Evolutionary conservation across 2,113 vertebrate genomes (phyloP).

Genomic region (Antechinus stuartii): DNA sequence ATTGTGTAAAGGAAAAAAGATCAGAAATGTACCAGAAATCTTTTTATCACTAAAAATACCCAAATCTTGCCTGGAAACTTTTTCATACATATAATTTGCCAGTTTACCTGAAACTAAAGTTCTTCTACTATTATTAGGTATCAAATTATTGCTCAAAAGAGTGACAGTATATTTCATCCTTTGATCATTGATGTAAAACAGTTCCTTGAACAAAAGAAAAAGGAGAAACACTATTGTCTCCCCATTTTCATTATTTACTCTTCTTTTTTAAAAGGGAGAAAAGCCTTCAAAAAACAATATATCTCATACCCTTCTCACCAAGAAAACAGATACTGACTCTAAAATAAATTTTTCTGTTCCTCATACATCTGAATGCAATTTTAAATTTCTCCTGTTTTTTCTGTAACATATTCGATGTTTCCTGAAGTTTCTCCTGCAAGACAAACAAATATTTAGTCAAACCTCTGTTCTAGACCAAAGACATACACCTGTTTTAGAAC

Average conservation of each 20-base stretch:
- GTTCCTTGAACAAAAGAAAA: not conserved
- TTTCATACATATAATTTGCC: not conserved
- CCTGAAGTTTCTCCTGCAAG: conserved; percentile 72
- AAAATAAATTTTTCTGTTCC: conserved; percentile 60
- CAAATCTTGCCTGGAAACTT: not conserved
- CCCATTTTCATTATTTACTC: not conserved
- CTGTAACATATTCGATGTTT: conserved; percentile 58
- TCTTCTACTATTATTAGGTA: not conserved
- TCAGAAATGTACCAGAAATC: not conserved
- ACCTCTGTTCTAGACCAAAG: not conserved
- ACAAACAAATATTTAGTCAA: conserved; percentile 37
- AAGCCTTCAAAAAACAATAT: no score
- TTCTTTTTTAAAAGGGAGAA: not conserved
- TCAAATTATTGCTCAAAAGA: not conserved
- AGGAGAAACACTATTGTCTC: not conserved
- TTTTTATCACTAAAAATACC: not conserved
- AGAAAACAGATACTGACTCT: conserved; percentile 60
- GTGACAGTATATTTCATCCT: not conserved
- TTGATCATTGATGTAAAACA: not conserved
- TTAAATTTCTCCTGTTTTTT: conserved; percentile 71
- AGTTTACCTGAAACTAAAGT: not conserved
- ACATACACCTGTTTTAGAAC: not conserved
- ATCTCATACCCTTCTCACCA: no score
- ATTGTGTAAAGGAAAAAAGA: not conserved
- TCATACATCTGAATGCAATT: conserved; percentile 61